A percentile compares a stretch with the other conserved stretches of the same genome.
phyloP scores from a whole-genome alignment of 2,888 invertebrate genomes.

The Melinaea marsaeus region DNA sequence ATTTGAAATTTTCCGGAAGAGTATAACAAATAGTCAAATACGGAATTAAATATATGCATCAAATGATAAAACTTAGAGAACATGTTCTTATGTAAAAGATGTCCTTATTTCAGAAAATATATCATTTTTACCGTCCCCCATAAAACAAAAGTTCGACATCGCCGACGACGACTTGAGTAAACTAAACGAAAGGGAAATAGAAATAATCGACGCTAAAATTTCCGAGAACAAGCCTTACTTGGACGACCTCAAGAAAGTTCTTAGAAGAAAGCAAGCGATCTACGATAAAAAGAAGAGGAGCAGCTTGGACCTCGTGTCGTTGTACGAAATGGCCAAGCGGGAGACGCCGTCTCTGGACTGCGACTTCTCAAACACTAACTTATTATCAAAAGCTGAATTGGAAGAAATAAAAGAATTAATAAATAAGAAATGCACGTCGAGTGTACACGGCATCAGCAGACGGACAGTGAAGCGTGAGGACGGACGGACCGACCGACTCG shows the following conservation, averaged over 20 bases:
- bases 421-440: conserved; percentile 49
- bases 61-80: conserved; percentile 4
- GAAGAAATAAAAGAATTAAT: conserved; percentile 59
- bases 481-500: conserved; percentile 15
- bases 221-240: conserved; percentile 57
- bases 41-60: too few relatives aligned
- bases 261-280: conserved; percentile 46
- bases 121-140: conserved; percentile 38
- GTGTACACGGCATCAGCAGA: conserved; percentile 53
- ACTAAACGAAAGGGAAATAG: conserved; percentile 56
- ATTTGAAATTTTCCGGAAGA: not conserved
- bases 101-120: conserved; percentile 33
- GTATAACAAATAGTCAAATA: too few relatives aligned
- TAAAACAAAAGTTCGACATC: conserved; percentile 51
- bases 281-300: conserved; percentile 42
- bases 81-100: not conserved
- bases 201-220: conserved; percentile 62
- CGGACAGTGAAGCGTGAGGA: conserved; percentile 39
- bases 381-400: conserved; percentile 54
- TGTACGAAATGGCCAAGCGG: conserved; percentile 60
- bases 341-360: conserved; percentile 39
- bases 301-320: conserved; percentile 48
- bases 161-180: conserved; percentile 47
- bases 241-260: conserved; percentile 54
- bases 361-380: conserved; percentile 44